These are phyloP conservation scores for Pangasianodon hypophthalmus DNA, from an alignment of 2,113 vertebrate species.

Conservation along the genomic window DNA sequence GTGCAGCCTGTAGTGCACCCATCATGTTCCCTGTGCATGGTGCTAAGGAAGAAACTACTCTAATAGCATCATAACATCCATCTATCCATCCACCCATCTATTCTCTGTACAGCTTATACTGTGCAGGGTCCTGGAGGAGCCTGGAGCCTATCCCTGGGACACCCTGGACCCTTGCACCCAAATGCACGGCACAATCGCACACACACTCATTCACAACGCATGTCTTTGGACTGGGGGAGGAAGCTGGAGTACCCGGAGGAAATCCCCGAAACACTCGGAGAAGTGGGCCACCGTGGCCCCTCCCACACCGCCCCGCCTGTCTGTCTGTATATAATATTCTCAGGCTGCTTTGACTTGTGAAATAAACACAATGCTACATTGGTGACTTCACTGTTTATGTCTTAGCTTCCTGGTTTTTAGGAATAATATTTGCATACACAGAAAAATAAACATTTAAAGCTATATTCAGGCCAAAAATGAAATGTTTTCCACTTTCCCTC, in stretches of 20 bases:
- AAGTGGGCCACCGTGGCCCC: too few relatives aligned
- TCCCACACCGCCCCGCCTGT: too few relatives aligned
- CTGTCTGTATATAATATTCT: not conserved
- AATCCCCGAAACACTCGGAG: too few relatives aligned
- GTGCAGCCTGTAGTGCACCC: slow-evolving; percentile 91
- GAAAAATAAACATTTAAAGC: not conserved
- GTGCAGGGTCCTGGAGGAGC: too few relatives aligned
- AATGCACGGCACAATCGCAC: too few relatives aligned
- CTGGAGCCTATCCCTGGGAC: too few relatives aligned
- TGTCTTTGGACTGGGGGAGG: too few relatives aligned
- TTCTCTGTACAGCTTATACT: too few relatives aligned
- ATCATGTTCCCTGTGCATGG: slow-evolving; percentile 89
- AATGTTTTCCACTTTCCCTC: not conserved
- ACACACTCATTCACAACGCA: too few relatives aligned
- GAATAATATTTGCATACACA: not conserved
- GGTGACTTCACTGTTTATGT: not conserved
- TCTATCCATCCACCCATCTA: too few relatives aligned
- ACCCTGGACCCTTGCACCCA: too few relatives aligned
- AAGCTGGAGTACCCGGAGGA: too few relatives aligned
- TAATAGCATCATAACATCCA: not conserved
- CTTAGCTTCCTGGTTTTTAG: not conserved
- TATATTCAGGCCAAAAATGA: not conserved
- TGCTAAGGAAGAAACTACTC: slow-evolving; percentile 69
- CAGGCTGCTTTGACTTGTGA: not conserved
- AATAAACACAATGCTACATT: not conserved